Percentiles rank a stretch among this genome's conserved stretches.
These are phyloP conservation scores for Cydia strobilella DNA, from an alignment of 1,140 invertebrate genomes.

Conservation along the genomic window DNA sequence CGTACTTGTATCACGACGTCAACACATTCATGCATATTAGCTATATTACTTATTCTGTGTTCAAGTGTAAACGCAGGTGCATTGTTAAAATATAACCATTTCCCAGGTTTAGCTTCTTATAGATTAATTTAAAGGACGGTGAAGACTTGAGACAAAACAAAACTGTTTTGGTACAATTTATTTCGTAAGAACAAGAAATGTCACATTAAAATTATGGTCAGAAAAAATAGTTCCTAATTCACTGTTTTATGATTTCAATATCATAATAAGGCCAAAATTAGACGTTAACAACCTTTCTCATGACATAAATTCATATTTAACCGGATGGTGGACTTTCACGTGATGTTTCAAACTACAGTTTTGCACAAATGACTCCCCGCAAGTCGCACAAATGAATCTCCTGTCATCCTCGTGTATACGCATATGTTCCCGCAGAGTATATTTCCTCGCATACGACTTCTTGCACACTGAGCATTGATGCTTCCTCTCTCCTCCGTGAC, in stretches of 20 bases:
- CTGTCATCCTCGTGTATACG: conserved; percentile 83
- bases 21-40: conserved; percentile 34
- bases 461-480: conserved; percentile 82
- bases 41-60: conserved; percentile 28
- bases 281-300: neutral
- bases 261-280: neutral
- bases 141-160: neutral
- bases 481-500: conserved; percentile 84
- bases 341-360: conserved; percentile 74
- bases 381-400: conserved; percentile 77
- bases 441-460: conserved; percentile 84
- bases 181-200: neutral
- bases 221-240: no score
- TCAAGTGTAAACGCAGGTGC: conserved; percentile 21
- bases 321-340: conserved; percentile 65
- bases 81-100: conserved; percentile 25
- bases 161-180: neutral
- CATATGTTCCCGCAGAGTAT: conserved; percentile 86
- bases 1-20: conserved; percentile 41
- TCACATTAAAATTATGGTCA: neutral
- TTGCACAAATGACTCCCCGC: conserved; percentile 77
- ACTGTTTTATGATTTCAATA: neutral
- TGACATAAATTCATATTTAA: conserved; percentile 23
- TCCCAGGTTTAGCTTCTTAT: conserved; percentile 26
- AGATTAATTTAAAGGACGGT: neutral